Conservation (phyloP, 2,888 invertebrate species). For the Incurvaria masculella region DNA sequence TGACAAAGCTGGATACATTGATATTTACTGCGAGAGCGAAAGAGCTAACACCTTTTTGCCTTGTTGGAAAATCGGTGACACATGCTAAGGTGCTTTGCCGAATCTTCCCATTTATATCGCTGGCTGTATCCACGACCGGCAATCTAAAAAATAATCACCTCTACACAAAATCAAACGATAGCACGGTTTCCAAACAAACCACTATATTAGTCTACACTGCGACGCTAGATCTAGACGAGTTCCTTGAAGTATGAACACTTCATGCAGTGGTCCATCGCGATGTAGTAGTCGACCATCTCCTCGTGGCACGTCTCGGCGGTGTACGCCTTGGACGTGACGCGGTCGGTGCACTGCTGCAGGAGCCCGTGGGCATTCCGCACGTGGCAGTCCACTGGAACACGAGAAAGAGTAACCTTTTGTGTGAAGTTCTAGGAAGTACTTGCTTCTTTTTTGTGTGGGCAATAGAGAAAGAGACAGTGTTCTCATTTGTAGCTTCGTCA, state of each 20-base stretch:
- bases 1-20: no score
- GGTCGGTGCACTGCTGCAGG: conserved; percentile 25
- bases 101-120: no score
- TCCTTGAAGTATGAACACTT: conserved; percentile 25
- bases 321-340: conserved; percentile 27
- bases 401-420: not conserved
- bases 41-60: no score
- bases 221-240: not conserved
- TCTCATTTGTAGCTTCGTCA: not conserved
- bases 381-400: conserved; percentile 25
- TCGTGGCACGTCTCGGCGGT: conserved; percentile 38
- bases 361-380: conserved; percentile 22
- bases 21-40: no score
- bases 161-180: no score
- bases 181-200: no score
- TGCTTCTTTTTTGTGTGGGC: not conserved
- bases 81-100: no score
- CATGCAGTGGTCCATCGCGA: conserved; percentile 33
- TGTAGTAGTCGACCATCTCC: conserved; percentile 32
- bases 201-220: no score
- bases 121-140: no score
- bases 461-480: not conserved
- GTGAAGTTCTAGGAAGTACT: not conserved
- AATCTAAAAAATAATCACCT: no score
- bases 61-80: no score